These are phyloP conservation scores for Leptestheria dahalacensis DNA, from an alignment of 1,140 invertebrate genomes.

Conservation along the genomic window DNA sequence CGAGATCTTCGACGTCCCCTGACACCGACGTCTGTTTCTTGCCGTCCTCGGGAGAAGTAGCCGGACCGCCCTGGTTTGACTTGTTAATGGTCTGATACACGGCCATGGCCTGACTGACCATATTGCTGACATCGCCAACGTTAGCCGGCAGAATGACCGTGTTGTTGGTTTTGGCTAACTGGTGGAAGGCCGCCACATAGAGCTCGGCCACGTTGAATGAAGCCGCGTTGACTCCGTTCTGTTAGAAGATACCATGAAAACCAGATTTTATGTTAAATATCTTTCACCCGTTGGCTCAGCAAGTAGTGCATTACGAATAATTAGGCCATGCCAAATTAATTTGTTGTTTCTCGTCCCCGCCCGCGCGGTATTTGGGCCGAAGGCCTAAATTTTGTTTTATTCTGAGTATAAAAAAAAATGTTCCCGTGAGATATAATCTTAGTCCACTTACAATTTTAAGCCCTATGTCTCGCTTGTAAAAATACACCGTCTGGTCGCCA, in stretches of 20 bases:
- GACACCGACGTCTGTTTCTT: constrained; percentile 1
- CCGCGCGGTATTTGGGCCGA: too few relatives aligned
- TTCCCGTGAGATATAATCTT: too few relatives aligned
- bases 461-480: too few relatives aligned
- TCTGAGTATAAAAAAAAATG: background rate
- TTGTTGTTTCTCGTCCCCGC: too few relatives aligned
- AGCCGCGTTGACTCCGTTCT: constrained; percentile 71
- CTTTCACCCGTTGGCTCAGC: too few relatives aligned
- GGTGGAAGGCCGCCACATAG: constrained; percentile 83
- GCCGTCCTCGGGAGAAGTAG: background rate
- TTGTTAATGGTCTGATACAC: constrained; percentile 48
- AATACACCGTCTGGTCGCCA: too few relatives aligned
- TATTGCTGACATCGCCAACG: constrained; percentile 62
- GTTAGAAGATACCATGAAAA: constrained; percentile 20
- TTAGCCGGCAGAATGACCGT: constrained; percentile 88
- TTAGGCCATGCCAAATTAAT: background rate
- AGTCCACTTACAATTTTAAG: too few relatives aligned
- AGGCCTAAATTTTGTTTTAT: too few relatives aligned
- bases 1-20: constrained; percentile 24
- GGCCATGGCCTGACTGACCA: constrained; percentile 66
- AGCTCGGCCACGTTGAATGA: constrained; percentile 85
- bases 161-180: constrained; percentile 83
- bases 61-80: background rate
- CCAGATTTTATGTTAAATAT: constrained; percentile 1
- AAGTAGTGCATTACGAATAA: background rate